Evolutionary conservation across 2,888 invertebrate species (phyloP).

Genomic region (Drosophila imparisetae): DNA sequence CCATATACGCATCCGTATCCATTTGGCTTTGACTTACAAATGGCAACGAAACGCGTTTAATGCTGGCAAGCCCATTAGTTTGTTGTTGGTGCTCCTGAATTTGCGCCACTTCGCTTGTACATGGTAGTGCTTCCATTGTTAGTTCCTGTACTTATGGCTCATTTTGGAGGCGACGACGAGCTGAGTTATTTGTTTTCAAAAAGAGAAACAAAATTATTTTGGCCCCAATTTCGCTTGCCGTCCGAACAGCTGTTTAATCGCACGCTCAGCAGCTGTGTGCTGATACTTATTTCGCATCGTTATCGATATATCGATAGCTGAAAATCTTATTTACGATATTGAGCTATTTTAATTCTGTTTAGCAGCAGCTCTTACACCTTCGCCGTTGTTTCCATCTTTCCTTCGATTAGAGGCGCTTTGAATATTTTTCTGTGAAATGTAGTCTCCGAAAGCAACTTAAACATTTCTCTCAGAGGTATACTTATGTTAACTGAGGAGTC

Average conservation of each 20-base stretch:
- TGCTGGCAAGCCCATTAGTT: slow-evolving; percentile 29
- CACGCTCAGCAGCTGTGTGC: slow-evolving; percentile 39
- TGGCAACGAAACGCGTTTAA: slow-evolving; percentile 49
- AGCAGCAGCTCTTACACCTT: neutral
- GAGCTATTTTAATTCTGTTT: neutral
- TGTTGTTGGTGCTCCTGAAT: slow-evolving; percentile 39
- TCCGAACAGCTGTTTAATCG: slow-evolving; percentile 57
- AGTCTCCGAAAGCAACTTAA: no score
- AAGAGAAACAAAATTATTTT: slow-evolving; percentile 31
- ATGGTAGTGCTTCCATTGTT: slow-evolving; percentile 61
- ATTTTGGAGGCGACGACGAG: slow-evolving; percentile 39
- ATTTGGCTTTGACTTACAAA: slow-evolving; percentile 39
- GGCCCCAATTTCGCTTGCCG: slow-evolving; percentile 24
- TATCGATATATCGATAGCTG: slow-evolving; percentile 30
- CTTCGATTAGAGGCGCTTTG: neutral
- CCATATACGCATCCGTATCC: slow-evolving; percentile 17
- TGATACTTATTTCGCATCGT: slow-evolving; percentile 15
- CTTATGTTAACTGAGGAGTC: neutral
- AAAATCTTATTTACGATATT: neutral
- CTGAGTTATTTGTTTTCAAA: slow-evolving; percentile 29
- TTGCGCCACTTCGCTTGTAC: slow-evolving; percentile 46
- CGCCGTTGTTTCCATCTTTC: neutral
- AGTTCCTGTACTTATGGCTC: slow-evolving; percentile 16
- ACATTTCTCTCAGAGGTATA: neutral
- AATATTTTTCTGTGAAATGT: neutral